Evolutionary conservation across 2,113 vertebrate species (phyloP).

Genomic region (Melospiza melodia): DNA sequence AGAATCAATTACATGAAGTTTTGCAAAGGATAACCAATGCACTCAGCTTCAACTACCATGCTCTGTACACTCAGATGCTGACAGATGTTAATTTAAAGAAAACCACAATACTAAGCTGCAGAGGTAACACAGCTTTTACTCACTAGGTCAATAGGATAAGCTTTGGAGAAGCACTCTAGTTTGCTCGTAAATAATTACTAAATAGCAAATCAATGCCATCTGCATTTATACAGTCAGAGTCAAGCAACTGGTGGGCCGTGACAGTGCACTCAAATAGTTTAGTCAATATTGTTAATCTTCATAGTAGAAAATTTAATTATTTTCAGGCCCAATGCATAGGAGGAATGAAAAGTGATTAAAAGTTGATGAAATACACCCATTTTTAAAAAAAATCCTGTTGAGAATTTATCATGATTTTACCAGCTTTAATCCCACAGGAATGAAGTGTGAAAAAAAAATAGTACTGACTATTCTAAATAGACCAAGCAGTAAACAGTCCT

Average conservation of each 20-base stretch:
- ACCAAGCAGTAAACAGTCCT: not conserved
- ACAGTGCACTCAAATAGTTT: not conserved
- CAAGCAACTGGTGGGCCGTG: not conserved
- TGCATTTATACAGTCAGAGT: not conserved
- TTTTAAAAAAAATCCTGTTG: not conserved
- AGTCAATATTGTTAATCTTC: not conserved
- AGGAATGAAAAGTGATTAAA: not conserved
- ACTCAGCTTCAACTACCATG: not conserved
- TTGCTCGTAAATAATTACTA: conserved; percentile 26
- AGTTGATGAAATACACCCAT: not conserved
- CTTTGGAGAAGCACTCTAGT: not conserved
- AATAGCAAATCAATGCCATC: conserved; percentile 27
- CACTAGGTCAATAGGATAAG: not conserved
- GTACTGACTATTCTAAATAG: not conserved
- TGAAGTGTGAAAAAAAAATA: not conserved
- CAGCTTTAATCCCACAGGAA: not conserved
- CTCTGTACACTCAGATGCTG: not conserved
- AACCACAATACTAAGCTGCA: not conserved
- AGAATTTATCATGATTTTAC: not conserved
- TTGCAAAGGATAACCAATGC: not conserved
- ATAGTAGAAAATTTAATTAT: not conserved
- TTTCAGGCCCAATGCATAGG: conserved; percentile 6
- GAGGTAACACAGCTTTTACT: not conserved
- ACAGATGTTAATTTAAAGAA: not conserved
- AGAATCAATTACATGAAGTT: not conserved